A percentile compares a stretch with the other conserved stretches of the same genome.
These are phyloP conservation scores for Dromiciops gliroides DNA, from an alignment of 2,113 vertebrate species.

Conservation along the genomic window DNA sequence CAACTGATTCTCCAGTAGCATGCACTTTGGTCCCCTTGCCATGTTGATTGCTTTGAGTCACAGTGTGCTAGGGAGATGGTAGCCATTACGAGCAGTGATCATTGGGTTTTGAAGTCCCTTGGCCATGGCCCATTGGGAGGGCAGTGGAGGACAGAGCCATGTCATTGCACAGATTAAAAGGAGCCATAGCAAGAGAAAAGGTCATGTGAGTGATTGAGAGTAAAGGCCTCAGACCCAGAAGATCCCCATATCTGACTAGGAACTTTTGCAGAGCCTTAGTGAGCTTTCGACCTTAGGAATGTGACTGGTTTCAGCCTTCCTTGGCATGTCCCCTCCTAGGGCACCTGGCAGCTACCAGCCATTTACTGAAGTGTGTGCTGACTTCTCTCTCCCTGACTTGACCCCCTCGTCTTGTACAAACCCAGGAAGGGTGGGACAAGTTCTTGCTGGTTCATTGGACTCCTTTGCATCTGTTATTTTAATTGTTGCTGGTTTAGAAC, in stretches of 20 bases:
- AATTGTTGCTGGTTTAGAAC: not conserved
- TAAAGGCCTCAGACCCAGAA: not conserved
- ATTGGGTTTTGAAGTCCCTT: not conserved
- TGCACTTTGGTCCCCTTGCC: not conserved
- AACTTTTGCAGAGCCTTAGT: not conserved
- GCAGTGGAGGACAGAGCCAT: not conserved
- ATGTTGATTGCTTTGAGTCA: not conserved
- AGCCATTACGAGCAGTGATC: not conserved
- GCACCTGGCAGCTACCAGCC: not conserved
- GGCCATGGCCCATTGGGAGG: not conserved
- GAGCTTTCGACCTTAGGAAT: not conserved
- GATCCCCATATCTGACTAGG: not conserved
- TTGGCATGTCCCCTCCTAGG: not conserved
- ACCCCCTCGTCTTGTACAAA: not conserved
- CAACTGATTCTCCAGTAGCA: not conserved
- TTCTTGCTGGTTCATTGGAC: not conserved
- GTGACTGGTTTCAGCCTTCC: not conserved
- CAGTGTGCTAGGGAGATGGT: not conserved
- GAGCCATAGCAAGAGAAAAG: not conserved
- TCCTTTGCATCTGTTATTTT: not conserved
- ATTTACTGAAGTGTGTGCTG: not conserved
- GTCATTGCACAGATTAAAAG: not conserved
- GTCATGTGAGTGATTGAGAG: not conserved
- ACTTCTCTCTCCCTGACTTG: not conserved
- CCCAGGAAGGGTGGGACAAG: not conserved